phyloP scores from a whole-genome alignment of 2,888 invertebrate species.

The Nomada flava region DNA sequence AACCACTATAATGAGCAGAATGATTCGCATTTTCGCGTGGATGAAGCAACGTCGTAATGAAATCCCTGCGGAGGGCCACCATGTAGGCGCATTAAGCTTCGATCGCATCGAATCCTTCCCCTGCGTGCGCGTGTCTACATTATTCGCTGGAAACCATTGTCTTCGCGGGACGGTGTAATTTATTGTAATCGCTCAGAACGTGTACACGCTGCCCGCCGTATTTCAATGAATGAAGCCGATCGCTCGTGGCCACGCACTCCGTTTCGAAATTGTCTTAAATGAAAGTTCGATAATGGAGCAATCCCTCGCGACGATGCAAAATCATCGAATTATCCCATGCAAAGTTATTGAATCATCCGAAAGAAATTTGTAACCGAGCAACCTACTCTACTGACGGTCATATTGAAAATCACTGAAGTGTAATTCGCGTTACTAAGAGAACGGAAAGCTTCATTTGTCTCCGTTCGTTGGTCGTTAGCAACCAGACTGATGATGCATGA shows the following conservation, averaged over 20 bases:
- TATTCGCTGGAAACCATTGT: slow-evolving; percentile 62
- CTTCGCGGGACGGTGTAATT: slow-evolving; percentile 68
- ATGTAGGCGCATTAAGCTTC: slow-evolving; percentile 27
- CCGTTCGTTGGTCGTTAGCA: background rate
- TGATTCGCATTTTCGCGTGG: slow-evolving; percentile 17
- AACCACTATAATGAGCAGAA: slow-evolving; percentile 27
- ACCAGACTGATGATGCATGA: slow-evolving; percentile 30
- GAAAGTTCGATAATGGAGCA: slow-evolving; percentile 31
- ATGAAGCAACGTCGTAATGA: slow-evolving; percentile 36
- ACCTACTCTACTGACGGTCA: slow-evolving; percentile 36
- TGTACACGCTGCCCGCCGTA: slow-evolving; percentile 42
- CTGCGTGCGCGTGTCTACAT: slow-evolving; percentile 4
- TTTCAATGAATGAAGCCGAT: slow-evolving; percentile 61
- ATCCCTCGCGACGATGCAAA: slow-evolving; percentile 1
- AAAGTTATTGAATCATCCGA: slow-evolving; percentile 11
- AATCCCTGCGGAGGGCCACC: slow-evolving; percentile 15
- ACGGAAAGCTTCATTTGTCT: slow-evolving; percentile 23
- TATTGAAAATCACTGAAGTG: slow-evolving; percentile 14
- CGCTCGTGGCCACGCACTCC: slow-evolving; percentile 15
- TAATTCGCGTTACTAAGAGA: background rate
- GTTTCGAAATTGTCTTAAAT: slow-evolving; percentile 56
- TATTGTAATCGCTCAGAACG: slow-evolving; percentile 66
- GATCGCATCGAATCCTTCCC: slow-evolving; percentile 33
- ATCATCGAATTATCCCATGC: background rate
- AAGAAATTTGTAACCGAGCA: background rate